Percentiles rank a stretch among this genome's conserved stretches.
Evolutionary conservation across 2,113 vertebrate species (phyloP).

Genomic region (Phrynocephalus versicolor): DNA sequence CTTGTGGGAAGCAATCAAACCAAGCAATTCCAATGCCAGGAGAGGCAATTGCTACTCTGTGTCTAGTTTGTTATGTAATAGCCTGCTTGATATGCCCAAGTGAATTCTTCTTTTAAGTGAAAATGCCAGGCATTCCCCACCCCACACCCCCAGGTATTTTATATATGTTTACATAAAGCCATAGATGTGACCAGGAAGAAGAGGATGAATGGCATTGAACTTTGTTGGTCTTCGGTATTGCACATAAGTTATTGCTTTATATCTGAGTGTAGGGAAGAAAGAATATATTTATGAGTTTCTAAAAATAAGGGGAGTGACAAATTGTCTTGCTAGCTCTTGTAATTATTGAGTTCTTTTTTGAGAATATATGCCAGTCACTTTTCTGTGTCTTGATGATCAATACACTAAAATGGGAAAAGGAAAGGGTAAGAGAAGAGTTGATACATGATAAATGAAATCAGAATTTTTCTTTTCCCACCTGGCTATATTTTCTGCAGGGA

Average conservation of each 20-base stretch:
- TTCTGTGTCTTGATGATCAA: not conserved
- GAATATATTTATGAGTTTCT: not conserved
- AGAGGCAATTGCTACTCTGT: not conserved
- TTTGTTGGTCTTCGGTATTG: slow-evolving; percentile 1
- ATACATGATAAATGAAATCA: not conserved
- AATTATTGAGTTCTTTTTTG: not conserved
- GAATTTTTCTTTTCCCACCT: not conserved
- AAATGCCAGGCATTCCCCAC: slow-evolving; percentile 24
- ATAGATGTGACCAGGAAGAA: not conserved
- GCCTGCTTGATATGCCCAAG: not conserved
- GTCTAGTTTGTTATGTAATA: slow-evolving; percentile 22
- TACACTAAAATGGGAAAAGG: not conserved
- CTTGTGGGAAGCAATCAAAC: slow-evolving; percentile 30
- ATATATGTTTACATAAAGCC: slow-evolving; percentile 21
- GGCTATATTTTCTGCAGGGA: not conserved
- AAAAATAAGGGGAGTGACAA: not conserved
- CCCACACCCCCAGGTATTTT: not conserved
- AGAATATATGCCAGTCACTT: not conserved
- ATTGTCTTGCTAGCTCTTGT: slow-evolving; percentile 15
- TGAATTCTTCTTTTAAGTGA: slow-evolving; percentile 31
- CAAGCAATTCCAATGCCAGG: slow-evolving; percentile 35
- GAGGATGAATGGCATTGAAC: not conserved
- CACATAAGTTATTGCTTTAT: not conserved
- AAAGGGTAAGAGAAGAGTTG: not conserved
- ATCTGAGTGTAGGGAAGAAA: not conserved